These are phyloP conservation scores for Dicranocentrus wangi DNA, from an alignment of 2,888 invertebrate species.

Conservation along the genomic window DNA sequence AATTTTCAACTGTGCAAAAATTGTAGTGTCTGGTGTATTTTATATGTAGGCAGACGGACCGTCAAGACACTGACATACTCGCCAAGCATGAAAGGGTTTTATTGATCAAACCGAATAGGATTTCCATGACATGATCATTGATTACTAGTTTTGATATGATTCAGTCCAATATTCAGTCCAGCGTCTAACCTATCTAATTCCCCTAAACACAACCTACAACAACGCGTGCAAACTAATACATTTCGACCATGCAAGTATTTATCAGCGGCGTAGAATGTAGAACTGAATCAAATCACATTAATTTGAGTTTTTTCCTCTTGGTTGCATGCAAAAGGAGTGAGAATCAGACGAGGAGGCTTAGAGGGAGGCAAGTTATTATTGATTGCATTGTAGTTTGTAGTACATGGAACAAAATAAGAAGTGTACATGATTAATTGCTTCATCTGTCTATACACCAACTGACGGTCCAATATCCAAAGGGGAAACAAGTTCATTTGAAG, in stretches of 20 bases:
- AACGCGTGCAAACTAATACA: too few species aligned
- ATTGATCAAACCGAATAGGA: slow-evolving; percentile 25
- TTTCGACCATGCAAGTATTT: too few species aligned
- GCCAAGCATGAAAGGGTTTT: too few species aligned
- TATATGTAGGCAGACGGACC: too few species aligned
- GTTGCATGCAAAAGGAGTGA: too few species aligned
- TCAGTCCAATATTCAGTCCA: too few species aligned
- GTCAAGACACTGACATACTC: too few species aligned
- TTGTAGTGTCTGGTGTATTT: too few species aligned
- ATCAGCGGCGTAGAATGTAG: slow-evolving; percentile 48
- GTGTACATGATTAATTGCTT: background rate
- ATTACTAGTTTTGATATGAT: background rate
- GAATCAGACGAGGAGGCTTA: slow-evolving; percentile 32
- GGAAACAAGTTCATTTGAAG: slow-evolving; percentile 52
- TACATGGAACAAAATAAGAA: slow-evolving; percentile 7
- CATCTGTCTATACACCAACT: background rate
- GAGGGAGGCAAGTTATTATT: slow-evolving; percentile 43
- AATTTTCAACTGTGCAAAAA: too few species aligned
- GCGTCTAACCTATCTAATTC: too few species aligned
- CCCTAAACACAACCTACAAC: background rate
- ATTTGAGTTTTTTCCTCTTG: too few species aligned
- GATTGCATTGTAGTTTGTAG: slow-evolving; percentile 13
- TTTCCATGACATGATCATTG: slow-evolving; percentile 34
- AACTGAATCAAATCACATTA: slow-evolving; percentile 47
- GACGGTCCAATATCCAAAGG: slow-evolving; percentile 53